A percentile compares a stretch with the other conserved stretches of the same genome.
Evolutionary conservation across 2,888 invertebrate species (phyloP).

Genomic region (Myathropa florea): DNA sequence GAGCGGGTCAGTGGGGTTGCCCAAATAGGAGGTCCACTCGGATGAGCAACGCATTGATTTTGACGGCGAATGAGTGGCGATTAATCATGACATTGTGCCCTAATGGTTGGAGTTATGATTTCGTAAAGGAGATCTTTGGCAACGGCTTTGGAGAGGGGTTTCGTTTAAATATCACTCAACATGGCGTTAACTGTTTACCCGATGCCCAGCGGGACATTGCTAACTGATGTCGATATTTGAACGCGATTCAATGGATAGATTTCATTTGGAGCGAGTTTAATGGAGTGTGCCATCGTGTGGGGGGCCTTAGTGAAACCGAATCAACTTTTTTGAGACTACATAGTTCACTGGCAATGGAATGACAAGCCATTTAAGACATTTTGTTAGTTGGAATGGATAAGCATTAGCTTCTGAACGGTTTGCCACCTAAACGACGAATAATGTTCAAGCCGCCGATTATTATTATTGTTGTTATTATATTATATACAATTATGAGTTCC

Average conservation of each 20-base stretch:
- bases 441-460: no score
- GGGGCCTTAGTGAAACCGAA: no score
- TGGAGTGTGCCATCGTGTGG: no score
- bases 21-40: constrained; percentile 31
- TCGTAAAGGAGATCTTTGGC: constrained; percentile 14
- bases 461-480: no score
- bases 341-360: no score
- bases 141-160: not conserved
- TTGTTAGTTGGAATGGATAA: no score
- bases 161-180: not conserved
- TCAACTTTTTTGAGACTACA: no score
- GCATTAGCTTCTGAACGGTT: no score
- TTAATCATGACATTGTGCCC: constrained; percentile 48
- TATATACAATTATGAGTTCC: no score
- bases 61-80: constrained; percentile 15
- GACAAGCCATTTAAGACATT: no score
- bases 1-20: constrained; percentile 53
- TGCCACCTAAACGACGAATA: no score
- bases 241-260: not conserved
- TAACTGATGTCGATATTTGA: not conserved
- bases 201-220: not conserved
- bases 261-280: not conserved
- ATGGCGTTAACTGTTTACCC: not conserved
- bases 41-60: constrained; percentile 17
- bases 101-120: constrained; percentile 12